phyloP scores from a whole-genome alignment of 2,888 invertebrate species.

The Ectropis crepuscularia region DNA sequence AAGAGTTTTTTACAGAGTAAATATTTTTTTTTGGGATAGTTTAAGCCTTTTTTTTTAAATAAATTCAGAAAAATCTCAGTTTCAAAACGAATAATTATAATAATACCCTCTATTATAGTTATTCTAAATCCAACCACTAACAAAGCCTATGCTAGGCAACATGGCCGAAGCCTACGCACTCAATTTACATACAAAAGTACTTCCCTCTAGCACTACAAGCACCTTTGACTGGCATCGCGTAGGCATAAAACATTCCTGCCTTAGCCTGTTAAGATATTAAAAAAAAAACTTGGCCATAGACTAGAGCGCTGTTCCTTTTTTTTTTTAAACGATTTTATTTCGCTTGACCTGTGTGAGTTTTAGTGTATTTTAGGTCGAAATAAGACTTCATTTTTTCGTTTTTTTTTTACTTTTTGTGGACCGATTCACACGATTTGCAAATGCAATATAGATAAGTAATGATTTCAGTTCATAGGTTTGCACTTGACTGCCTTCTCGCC shows the following conservation, averaged over 20 bases:
- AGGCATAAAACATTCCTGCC: conserved; percentile 72
- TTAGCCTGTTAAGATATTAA: conserved; percentile 36
- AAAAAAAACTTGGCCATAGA: not conserved
- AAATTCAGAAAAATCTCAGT: not conserved
- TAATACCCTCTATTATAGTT: conserved; percentile 16
- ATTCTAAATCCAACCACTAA: conserved; percentile 58
- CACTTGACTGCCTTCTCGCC: no score
- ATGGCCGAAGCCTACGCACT: conserved; percentile 72
- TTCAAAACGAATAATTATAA: conserved; percentile 13
- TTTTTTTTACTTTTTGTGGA: no score
- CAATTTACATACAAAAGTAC: conserved; percentile 84
- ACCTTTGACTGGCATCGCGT: conserved; percentile 70
- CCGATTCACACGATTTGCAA: no score
- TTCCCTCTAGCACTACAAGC: conserved; percentile 65
- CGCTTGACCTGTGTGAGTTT: no score
- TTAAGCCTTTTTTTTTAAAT: no score
- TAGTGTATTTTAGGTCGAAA: no score
- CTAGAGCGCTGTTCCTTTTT: not conserved
- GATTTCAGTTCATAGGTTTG: no score
- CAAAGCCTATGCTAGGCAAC: conserved; percentile 58
- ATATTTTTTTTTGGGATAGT: no score
- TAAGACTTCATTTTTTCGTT: no score
- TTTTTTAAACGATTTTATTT: no score
- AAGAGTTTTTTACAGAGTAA: no score
- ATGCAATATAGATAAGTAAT: no score